phyloP scores from a whole-genome alignment of 1,140 invertebrate species.

The Musca vetustissima region DNA sequence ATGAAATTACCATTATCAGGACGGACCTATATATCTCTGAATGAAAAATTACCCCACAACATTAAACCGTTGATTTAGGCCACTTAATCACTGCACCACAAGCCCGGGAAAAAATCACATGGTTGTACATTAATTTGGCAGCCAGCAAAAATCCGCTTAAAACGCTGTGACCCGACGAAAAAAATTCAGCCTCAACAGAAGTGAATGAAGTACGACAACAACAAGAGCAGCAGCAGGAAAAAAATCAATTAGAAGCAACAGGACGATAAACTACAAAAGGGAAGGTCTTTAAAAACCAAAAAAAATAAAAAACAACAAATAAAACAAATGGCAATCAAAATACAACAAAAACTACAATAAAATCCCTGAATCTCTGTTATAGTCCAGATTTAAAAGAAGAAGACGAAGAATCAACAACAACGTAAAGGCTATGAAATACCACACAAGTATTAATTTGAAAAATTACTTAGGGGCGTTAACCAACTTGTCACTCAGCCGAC shows the following conservation, averaged over 20 bases:
- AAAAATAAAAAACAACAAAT: slow-evolving; percentile 13
- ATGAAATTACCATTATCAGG: no score
- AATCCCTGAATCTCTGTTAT: neutral
- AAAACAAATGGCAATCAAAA: slow-evolving; percentile 3
- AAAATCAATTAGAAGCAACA: slow-evolving; percentile 22
- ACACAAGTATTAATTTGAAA: slow-evolving; percentile 27
- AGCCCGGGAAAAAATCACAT: neutral
- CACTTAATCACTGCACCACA: slow-evolving; percentile 19
- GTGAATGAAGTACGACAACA: neutral
- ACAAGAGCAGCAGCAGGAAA: neutral
- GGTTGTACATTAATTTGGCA: slow-evolving; percentile 17
- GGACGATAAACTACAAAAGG: slow-evolving; percentile 25
- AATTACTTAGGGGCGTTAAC: slow-evolving; percentile 28
- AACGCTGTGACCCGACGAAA: neutral
- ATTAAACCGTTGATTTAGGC: slow-evolving; percentile 25
- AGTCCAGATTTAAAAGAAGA: neutral
- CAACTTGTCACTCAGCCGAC: slow-evolving; percentile 27
- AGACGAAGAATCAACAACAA: neutral
- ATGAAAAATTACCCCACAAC: slow-evolving; percentile 19
- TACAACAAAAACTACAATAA: neutral
- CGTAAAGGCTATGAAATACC: slow-evolving; percentile 11
- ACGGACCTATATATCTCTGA: no score
- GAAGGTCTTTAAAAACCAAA: slow-evolving; percentile 1
- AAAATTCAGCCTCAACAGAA: neutral
- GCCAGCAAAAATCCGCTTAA: neutral